These are phyloP conservation scores for Crocallis elinguaria DNA, from an alignment of 2,888 invertebrate genomes.

Conservation along the genomic window DNA sequence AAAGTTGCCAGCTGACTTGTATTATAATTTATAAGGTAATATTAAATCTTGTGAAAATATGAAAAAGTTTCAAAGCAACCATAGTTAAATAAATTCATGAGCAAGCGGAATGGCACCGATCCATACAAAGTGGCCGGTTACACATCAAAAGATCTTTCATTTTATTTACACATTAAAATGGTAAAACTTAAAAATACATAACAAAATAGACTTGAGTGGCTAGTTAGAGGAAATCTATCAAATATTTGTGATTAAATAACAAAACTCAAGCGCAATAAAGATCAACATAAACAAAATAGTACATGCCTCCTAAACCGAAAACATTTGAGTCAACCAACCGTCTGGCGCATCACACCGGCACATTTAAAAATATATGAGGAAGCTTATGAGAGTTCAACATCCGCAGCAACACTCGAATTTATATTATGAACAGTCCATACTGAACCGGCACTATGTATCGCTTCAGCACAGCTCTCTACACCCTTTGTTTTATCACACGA, in stretches of 20 bases:
- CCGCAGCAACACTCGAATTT: too few relatives aligned
- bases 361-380: neutral
- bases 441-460: slow-evolving; percentile 25
- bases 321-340: slow-evolving; percentile 33
- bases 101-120: slow-evolving; percentile 49
- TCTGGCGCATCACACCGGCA: slow-evolving; percentile 40
- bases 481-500: slow-evolving; percentile 15
- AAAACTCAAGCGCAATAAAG: slow-evolving; percentile 77
- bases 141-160: slow-evolving; percentile 69
- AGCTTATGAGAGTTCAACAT: too few relatives aligned
- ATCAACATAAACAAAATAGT: slow-evolving; percentile 76
- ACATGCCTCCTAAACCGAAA: slow-evolving; percentile 56
- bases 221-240: slow-evolving; percentile 73
- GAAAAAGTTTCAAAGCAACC: too few relatives aligned
- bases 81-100: slow-evolving; percentile 37
- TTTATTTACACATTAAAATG: slow-evolving; percentile 75
- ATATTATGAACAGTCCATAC: neutral
- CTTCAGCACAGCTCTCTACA: slow-evolving; percentile 15
- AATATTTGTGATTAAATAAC: slow-evolving; percentile 76
- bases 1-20: too few relatives aligned
- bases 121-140: slow-evolving; percentile 60
- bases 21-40: too few relatives aligned
- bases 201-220: slow-evolving; percentile 78
- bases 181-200: slow-evolving; percentile 83
- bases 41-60: too few relatives aligned